Base-by-base conservation (phyloP, 2,113 vertebrate genomes). In the Thryonomys swinderianus region DNA sequence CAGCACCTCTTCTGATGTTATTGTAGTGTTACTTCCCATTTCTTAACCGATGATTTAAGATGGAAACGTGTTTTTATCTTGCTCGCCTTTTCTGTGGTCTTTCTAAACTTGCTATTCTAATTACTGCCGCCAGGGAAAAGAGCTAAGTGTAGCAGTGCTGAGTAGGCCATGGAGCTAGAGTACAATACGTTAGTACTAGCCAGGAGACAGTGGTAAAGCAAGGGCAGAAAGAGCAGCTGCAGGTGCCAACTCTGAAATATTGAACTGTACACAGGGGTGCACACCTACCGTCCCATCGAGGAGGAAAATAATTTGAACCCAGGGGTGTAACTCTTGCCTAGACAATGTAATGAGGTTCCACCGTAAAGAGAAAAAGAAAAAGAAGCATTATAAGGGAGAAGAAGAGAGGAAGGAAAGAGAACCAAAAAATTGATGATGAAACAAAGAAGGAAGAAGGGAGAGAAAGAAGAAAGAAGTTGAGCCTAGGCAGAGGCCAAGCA, bases 1-100 rank as follows among this genome's bases (percentile, higher is more conserved):
- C 27, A 91, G 83, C 42, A 85, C 14, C n/a, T 95, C 42, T 78
- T 87, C 86, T 84, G 76, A 85, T 81, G 62, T 97, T 93, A 93
- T 94, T 59, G 95, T 95, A 88, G 90, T 53, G 21, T 66, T 95
- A 80, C 90, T 97, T 97, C 94, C 95, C 90, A 53, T 93, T 95
- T 92, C 42, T 67, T 73, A 89, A 83, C 10, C 97, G 87, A 67
- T 96, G 92, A 93, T 81, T 96, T 97, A 81, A 88, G 48, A 42
- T 21, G 53, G 0, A 0, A 92, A 90, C 95, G 93, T 1, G 92
- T 91, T 76, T 96, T 79, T 74, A 95, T 88, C 88, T 92, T 90
- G 95, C 51, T 91, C 76, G 27, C 10, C 57, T 55, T 66, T 76
- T 61, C 64, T 90, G 25, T 32, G 76, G 92, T 94, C 57, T 82